Base-by-base conservation (phyloP, 2,113 vertebrate genomes). In the Aix galericulata region DNA sequence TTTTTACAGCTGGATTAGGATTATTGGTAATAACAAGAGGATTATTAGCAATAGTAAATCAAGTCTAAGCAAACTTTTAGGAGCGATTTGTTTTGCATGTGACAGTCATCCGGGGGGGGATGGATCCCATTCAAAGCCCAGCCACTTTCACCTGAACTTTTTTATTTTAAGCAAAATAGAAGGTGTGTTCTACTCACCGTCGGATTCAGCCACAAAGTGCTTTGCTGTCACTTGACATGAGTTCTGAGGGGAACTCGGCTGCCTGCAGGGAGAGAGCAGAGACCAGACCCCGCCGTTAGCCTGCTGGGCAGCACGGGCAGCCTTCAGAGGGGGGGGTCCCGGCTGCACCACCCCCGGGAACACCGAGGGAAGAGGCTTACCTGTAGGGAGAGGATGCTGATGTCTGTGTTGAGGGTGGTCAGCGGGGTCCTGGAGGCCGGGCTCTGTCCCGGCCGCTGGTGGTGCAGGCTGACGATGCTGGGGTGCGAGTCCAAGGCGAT, bases 321-420 rank as follows among this genome's bases (percentile, higher is more conserved):
- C 46, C 9, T 48, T 48, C 46, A 2, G 46, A 9, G 18, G 46
- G 46, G 46, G 46, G 46, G 20, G 14, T 25, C 59, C 59, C 23
- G 52, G 46, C 46, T 48, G 20, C 46, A 48, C 46, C 9, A 48
- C 46, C 46, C 20, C 20, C 20, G 46, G 20, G 46, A 11, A 9
- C 20, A 11, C 4, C 20, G 22, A 21, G 46, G 20, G 20, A 21
- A 50, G 48, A 11, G 11, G 5, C 64, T 96, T 98, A 99, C 99
- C 99, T 99, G 99, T 98, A 99, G 97, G 50, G 99, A 99, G 96
- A 99, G 97, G 95, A 99, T 99, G 98, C 99, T 99, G 98, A 99
- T 99, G 94, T 99, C 99, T 97, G 99, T 99, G 98, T 99, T 99
- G 26, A 99, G 98, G 38, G 99, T 98, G 96, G 99, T 99, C 97